phyloP scores from a whole-genome alignment of 2,888 invertebrate genomes.

The Heteromyza rotundicornis region DNA sequence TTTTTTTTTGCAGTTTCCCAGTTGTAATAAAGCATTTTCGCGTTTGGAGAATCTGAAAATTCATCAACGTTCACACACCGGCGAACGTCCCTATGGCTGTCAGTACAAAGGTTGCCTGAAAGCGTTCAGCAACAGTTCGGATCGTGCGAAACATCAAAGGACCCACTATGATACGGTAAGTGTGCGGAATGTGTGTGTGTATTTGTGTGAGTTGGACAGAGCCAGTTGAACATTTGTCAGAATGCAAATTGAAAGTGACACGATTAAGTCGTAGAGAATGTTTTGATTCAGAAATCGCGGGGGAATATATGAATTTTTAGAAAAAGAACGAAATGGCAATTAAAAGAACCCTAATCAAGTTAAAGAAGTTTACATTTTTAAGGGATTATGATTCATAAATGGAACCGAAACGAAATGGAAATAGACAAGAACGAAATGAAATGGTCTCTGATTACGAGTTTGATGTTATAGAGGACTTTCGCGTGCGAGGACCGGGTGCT shows the following conservation, averaged over 20 bases:
- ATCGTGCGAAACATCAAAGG: slow-evolving; percentile 97
- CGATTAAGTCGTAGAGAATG: too few species aligned
- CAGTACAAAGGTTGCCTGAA: slow-evolving; percentile 92
- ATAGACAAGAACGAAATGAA: too few species aligned
- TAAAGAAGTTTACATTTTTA: too few species aligned
- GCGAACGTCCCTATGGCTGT: slow-evolving; percentile 95
- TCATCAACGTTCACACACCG: slow-evolving; percentile 93
- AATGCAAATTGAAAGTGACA: too few species aligned
- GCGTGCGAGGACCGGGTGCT: too few species aligned
- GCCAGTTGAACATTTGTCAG: too few species aligned
- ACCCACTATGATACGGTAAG: slow-evolving; percentile 98
- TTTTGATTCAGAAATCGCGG: neutral
- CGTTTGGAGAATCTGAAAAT: slow-evolving; percentile 97
- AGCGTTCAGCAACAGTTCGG: slow-evolving; percentile 98
- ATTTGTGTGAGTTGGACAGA: slow-evolving; percentile 4
- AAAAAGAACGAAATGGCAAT: too few species aligned
- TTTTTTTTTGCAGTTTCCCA: slow-evolving; percentile 75
- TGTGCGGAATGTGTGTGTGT: slow-evolving; percentile 36
- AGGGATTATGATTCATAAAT: too few species aligned
- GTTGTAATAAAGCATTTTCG: slow-evolving; percentile 95
- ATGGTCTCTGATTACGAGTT: too few species aligned
- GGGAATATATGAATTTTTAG: neutral
- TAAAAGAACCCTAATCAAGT: too few species aligned
- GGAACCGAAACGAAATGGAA: too few species aligned
- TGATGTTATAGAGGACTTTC: too few species aligned